Evolutionary conservation across 2,113 vertebrate genomes (phyloP).

Genomic region (Enhydra lutris): DNA sequence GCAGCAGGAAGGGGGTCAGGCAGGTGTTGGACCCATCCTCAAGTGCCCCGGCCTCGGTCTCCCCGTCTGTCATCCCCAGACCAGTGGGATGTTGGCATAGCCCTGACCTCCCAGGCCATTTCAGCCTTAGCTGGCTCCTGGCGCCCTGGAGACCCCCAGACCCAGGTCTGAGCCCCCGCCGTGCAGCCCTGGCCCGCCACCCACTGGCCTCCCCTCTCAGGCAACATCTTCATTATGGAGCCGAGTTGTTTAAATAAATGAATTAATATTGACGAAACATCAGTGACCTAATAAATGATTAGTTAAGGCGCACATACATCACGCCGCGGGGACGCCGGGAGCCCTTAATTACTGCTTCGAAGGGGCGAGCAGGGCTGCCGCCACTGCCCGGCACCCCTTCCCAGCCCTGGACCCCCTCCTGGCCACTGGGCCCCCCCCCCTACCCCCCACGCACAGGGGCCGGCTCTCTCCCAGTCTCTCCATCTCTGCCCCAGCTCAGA

Average conservation of each 20-base stretch:
- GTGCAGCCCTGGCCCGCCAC: constrained; percentile 36
- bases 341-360: constrained; percentile 88
- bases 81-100: not conserved
- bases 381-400: constrained; percentile 48
- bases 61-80: not conserved
- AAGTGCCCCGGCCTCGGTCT: not conserved
- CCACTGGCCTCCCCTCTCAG: constrained; percentile 64
- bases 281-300: constrained; percentile 90
- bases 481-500: not conserved
- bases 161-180: not conserved
- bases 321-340: constrained; percentile 82
- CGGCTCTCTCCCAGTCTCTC: not conserved
- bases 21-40: not conserved
- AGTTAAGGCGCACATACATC: constrained; percentile 89
- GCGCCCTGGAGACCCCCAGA: not conserved
- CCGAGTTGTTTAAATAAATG: constrained; percentile 91
- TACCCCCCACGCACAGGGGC: not conserved
- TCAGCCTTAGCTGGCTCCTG: not conserved
- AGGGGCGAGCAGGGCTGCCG: constrained; percentile 77
- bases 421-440: not conserved
- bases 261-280: constrained; percentile 92
- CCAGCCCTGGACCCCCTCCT: not conserved
- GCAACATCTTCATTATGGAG: constrained; percentile 88
- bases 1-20: not conserved
- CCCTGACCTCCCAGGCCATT: not conserved